Evolutionary conservation across 2,888 invertebrate genomes (phyloP).

Genomic region (Sphaerophoria rueppellii): DNA sequence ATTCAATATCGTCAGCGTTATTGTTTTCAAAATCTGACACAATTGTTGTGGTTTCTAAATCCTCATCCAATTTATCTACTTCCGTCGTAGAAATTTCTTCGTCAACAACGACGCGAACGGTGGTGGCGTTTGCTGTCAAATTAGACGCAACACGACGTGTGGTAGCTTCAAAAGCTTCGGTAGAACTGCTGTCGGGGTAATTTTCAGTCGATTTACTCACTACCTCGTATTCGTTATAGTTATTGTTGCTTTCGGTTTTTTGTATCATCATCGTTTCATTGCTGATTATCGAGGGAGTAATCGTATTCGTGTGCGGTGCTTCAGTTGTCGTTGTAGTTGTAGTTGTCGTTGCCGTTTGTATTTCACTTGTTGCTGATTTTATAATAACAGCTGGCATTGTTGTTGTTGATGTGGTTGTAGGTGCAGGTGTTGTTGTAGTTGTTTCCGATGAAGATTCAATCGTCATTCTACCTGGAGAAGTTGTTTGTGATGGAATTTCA

Average conservation of each 20-base stretch:
- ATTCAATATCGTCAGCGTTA: conserved; percentile 44
- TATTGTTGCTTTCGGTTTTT: conserved; percentile 63
- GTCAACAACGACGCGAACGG: no score
- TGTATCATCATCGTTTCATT: conserved; percentile 75
- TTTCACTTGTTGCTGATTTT: conserved; percentile 64
- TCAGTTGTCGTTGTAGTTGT: conserved; percentile 18
- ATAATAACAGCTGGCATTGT: conserved; percentile 70
- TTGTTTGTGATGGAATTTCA: conserved; percentile 40
- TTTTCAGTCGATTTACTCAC: conserved; percentile 75
- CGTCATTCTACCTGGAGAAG: conserved; percentile 29
- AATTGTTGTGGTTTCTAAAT: conserved; percentile 51
- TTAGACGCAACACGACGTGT: conserved; percentile 52
- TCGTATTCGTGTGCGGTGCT: conserved; percentile 26
- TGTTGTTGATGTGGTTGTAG: conserved; percentile 68
- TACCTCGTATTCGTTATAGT: conserved; percentile 75
- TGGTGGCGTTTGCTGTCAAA: conserved; percentile 32
- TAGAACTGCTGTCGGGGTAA: conserved; percentile 66
- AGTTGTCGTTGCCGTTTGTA: conserved; percentile 3
- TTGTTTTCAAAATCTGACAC: conserved; percentile 47
- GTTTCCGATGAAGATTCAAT: conserved; percentile 50
- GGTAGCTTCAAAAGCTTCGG: conserved; percentile 51
- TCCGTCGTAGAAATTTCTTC: conserved; percentile 47
- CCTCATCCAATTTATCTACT: conserved; percentile 55
- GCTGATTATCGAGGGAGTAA: conserved; percentile 67
- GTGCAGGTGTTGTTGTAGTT: conserved; percentile 73